These are phyloP conservation scores for Melangyna quadrimaculata DNA, from an alignment of 2,888 invertebrate genomes.

Conservation along the genomic window DNA sequence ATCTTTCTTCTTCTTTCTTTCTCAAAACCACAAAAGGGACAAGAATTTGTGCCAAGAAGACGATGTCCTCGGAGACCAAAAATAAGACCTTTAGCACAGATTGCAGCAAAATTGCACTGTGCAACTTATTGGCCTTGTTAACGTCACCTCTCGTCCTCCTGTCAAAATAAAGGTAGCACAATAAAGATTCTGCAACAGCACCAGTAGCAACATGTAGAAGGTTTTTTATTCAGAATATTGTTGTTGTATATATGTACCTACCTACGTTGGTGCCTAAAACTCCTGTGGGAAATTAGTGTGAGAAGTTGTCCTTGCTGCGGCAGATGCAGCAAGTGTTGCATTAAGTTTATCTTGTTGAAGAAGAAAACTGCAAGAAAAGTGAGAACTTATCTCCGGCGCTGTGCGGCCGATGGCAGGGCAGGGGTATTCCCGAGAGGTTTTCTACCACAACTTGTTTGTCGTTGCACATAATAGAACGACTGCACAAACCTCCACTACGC, in stretches of 20 bases:
- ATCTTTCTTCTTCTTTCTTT: background rate
- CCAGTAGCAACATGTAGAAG: slow-evolving; percentile 35
- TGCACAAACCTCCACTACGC: background rate
- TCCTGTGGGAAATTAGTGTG: slow-evolving; percentile 67
- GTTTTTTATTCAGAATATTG: background rate
- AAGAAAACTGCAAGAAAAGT: slow-evolving; percentile 53
- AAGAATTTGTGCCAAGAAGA: slow-evolving; percentile 47
- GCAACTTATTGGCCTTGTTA: slow-evolving; percentile 68
- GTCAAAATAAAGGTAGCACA: slow-evolving; percentile 29
- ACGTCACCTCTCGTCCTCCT: slow-evolving; percentile 27
- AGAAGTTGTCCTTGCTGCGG: slow-evolving; percentile 64
- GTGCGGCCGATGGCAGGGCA: no score
- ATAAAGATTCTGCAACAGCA: background rate
- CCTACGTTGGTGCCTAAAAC: slow-evolving; percentile 24
- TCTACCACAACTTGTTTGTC: slow-evolving; percentile 31
- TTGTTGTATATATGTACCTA: background rate
- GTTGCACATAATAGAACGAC: background rate
- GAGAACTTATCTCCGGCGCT: slow-evolving; percentile 40
- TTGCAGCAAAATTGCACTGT: slow-evolving; percentile 56
- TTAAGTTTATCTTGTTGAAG: slow-evolving; percentile 41
- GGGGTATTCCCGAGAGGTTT: slow-evolving; percentile 12
- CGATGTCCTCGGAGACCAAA: slow-evolving; percentile 48
- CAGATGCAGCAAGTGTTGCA: slow-evolving; percentile 67
- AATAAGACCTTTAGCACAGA: slow-evolving; percentile 46
- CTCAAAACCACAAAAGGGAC: slow-evolving; percentile 27